Evolutionary conservation across 1,140 invertebrate genomes (phyloP).

Genomic region (Babylonia areolata): DNA sequence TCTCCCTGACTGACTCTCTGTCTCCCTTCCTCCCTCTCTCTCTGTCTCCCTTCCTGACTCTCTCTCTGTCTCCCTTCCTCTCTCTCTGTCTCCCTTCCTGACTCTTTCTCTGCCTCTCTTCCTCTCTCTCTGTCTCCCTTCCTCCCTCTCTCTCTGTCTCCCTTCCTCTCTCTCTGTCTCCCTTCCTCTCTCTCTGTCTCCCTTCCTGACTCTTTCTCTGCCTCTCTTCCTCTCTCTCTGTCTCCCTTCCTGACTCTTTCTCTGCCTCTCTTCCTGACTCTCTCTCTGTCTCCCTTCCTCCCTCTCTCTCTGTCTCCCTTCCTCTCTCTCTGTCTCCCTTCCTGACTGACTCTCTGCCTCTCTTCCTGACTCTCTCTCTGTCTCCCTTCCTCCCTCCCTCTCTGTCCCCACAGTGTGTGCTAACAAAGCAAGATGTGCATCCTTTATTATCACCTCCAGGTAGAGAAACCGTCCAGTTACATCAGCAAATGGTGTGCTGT

Average conservation of each 20-base stretch:
- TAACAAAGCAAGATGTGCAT: no score
- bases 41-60: background rate
- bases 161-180: no score
- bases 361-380: background rate
- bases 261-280: background rate
- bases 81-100: no score
- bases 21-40: background rate
- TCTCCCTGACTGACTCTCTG: no score
- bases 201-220: background rate
- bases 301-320: background rate
- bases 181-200: background rate
- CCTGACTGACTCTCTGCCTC: no score
- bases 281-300: background rate
- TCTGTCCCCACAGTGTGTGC: no score
- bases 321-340: background rate
- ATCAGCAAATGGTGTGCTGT: no score
- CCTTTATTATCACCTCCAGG: no score
- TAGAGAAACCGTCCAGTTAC: no score
- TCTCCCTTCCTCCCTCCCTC: background rate
- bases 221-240: background rate
- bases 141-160: background rate
- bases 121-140: background rate
- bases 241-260: background rate
- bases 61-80: background rate
- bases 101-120: background rate